Conservation (phyloP, 2,888 invertebrate species). For the Seira musarum region DNA sequence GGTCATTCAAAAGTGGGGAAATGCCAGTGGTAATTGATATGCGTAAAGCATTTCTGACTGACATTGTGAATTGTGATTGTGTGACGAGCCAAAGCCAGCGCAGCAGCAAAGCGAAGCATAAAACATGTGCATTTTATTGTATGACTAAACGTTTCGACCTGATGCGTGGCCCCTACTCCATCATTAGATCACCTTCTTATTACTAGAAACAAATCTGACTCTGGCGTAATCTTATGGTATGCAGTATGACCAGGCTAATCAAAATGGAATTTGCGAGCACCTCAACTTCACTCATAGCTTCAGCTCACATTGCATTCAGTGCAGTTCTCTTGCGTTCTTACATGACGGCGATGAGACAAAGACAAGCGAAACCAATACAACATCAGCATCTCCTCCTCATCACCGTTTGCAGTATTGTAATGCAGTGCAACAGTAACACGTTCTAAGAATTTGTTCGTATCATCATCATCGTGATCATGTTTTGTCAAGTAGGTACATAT, state of each 20-base stretch:
- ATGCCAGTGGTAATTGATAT: neutral
- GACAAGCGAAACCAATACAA: too few species aligned
- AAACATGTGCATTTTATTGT: neutral
- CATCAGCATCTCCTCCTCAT: too few species aligned
- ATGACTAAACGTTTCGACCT: neutral
- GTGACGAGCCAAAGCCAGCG: neutral
- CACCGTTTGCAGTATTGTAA: neutral
- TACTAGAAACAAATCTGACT: neutral
- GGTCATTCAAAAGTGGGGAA: conserved; percentile 1
- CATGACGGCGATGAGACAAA: neutral
- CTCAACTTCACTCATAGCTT: neutral
- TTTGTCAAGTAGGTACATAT: too few species aligned
- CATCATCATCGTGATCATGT: too few species aligned
- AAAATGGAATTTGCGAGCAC: neutral
- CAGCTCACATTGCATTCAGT: neutral
- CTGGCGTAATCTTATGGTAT: neutral
- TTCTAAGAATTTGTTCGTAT: neutral
- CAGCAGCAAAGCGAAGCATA: too few species aligned
- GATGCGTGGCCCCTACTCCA: neutral
- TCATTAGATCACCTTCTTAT: neutral
- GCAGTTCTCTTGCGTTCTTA: neutral
- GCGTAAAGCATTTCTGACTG: conserved; percentile 7
- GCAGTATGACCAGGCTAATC: conserved; percentile 7
- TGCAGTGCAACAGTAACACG: neutral
- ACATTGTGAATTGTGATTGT: too few species aligned